A percentile compares a stretch with the other conserved stretches of the same genome.
These are phyloP conservation scores for Synanthedon andrenaeformis DNA, from an alignment of 2,888 invertebrate species.

Conservation along the genomic window DNA sequence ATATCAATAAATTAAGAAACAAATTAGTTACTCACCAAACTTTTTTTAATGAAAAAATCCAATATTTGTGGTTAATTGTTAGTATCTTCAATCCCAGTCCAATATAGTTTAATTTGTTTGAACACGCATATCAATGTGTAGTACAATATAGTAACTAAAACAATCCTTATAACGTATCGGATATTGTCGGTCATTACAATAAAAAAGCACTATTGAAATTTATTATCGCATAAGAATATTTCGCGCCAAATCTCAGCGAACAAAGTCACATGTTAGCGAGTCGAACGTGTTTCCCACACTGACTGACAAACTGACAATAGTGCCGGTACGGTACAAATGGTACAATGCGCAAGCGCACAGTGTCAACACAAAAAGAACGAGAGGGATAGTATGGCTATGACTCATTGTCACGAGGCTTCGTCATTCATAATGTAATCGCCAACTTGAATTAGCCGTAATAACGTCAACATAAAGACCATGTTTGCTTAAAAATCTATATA, in stretches of 20 bases:
- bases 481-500: conserved; percentile 7
- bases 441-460: conserved; percentile 23
- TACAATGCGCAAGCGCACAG: conserved; percentile 55
- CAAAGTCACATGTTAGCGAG: conserved; percentile 3
- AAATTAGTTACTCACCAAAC: background rate
- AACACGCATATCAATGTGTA: conserved; percentile 44
- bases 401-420: conserved; percentile 51
- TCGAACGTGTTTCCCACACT: conserved; percentile 32
- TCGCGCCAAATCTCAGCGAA: conserved; percentile 31
- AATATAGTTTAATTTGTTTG: conserved; percentile 47
- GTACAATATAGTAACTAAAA: conserved; percentile 46
- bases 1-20: too few species aligned
- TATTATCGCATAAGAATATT: conserved; percentile 3
- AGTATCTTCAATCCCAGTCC: conserved; percentile 26
- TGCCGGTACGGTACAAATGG: conserved; percentile 41
- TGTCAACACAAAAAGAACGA: conserved; percentile 5
- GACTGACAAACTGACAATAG: conserved; percentile 21
- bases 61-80: conserved; percentile 15
- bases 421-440: conserved; percentile 40
- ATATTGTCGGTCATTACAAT: conserved; percentile 47
- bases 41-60: conserved; percentile 7
- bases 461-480: conserved; percentile 21
- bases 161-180: conserved; percentile 38
- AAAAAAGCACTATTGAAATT: conserved; percentile 6
- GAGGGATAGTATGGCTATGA: conserved; percentile 28